These are phyloP conservation scores for Motacilla alba DNA, from an alignment of 2,113 vertebrate genomes.

Conservation along the genomic window DNA sequence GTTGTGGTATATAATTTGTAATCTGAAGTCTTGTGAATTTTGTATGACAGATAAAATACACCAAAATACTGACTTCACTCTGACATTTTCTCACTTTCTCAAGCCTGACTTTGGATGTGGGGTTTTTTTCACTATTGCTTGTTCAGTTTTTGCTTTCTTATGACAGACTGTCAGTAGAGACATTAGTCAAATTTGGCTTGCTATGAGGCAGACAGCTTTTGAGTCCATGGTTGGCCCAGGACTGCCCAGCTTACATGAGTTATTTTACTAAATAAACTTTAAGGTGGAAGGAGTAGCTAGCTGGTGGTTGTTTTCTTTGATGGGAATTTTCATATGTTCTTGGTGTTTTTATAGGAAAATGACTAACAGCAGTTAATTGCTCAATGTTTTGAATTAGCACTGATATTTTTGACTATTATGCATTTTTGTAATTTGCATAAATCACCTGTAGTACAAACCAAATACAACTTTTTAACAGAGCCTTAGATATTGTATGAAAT, in stretches of 20 bases:
- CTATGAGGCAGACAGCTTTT: background rate
- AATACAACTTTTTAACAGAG: background rate
- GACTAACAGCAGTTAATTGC: background rate
- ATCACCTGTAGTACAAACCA: background rate
- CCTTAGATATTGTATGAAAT: background rate
- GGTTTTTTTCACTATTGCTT: accelerated
- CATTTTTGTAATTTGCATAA: background rate
- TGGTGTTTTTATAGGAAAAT: background rate
- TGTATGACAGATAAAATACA: background rate
- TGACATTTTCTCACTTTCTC: background rate
- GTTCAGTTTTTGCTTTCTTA: background rate
- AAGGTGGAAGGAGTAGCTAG: background rate
- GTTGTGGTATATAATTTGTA: background rate
- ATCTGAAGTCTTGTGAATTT: background rate
- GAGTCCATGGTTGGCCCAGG: background rate
- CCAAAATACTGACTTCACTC: background rate
- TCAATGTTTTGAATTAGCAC: background rate
- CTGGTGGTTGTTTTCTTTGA: background rate
- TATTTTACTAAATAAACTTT: background rate
- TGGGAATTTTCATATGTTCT: background rate
- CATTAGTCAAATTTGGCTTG: background rate
- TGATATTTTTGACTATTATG: background rate
- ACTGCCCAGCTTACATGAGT: background rate
- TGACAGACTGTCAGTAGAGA: background rate
- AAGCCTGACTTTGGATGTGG: background rate